A percentile compares a stretch with the other conserved stretches of the same genome.
These are phyloP conservation scores for Zygothrica quintamaculata DNA, from an alignment of 2,888 invertebrate species.

Conservation along the genomic window DNA sequence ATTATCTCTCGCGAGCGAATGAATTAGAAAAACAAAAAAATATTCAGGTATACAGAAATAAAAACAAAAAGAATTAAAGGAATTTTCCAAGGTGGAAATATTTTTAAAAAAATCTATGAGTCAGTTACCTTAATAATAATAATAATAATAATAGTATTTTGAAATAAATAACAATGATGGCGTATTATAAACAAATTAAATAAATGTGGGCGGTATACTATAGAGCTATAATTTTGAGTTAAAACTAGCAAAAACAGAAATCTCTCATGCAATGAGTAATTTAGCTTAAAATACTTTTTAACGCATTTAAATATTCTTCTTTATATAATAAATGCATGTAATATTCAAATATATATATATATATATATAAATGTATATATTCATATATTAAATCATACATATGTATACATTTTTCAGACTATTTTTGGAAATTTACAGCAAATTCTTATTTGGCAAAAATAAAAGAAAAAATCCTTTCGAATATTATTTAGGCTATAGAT, in stretches of 20 bases:
- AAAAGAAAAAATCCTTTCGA: no score
- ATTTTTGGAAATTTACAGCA: constrained; percentile 49
- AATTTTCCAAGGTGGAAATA: neutral
- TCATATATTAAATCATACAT: constrained; percentile 6
- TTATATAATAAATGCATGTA: constrained; percentile 19
- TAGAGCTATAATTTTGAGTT: no score
- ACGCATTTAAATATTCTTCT: neutral
- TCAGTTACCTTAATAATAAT: no score
- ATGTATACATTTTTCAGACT: constrained; percentile 17
- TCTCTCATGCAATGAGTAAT: constrained; percentile 1
- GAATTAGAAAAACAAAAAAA: constrained; percentile 2
- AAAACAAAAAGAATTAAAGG: constrained; percentile 7
- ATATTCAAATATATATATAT: neutral
- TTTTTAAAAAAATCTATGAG: neutral
- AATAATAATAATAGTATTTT: no score
- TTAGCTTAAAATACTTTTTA: constrained; percentile 16
- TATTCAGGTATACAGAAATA: neutral
- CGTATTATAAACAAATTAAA: no score
- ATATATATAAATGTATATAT: neutral
- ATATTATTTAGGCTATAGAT: constrained; percentile 24
- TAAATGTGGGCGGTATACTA: no score
- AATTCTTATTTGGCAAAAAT: constrained; percentile 15
- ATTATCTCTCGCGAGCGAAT: no score
- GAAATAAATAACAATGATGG: no score
- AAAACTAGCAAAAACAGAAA: no score